Conservation (phyloP, 2,113 vertebrate species). For the Catharus minimus region DNA sequence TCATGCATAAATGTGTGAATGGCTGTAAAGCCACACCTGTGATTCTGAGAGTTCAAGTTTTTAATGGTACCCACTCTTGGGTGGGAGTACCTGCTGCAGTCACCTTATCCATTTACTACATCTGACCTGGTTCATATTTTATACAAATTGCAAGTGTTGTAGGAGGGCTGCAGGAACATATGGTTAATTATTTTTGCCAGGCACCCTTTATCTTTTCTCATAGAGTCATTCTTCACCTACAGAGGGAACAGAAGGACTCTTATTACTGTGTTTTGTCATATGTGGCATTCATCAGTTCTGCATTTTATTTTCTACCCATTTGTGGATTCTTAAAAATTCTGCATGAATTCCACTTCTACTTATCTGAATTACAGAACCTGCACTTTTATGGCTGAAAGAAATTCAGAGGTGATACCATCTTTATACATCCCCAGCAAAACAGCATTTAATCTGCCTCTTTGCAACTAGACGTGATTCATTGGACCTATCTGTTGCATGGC, state of each 20-base stretch:
- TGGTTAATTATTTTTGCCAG: slow-evolving; percentile 46
- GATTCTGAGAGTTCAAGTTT: background rate
- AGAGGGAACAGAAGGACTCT: background rate
- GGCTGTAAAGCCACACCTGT: background rate
- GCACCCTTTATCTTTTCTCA: slow-evolving; percentile 10
- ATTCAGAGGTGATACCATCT: background rate
- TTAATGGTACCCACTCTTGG: background rate
- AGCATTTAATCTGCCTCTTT: background rate
- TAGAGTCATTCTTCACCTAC: slow-evolving; percentile 32
- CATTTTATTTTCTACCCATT: background rate
- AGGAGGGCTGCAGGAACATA: slow-evolving; percentile 12
- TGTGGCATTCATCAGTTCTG: background rate
- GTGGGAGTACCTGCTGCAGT: background rate
- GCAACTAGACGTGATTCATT: background rate
- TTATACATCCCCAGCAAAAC: background rate
- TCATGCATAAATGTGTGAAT: background rate
- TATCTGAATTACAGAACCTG: background rate
- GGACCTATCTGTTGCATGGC: background rate
- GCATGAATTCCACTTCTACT: background rate
- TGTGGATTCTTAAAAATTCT: background rate
- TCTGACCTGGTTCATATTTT: slow-evolving; percentile 26
- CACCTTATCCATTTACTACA: slow-evolving; percentile 16
- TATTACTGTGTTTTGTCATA: background rate
- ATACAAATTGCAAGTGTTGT: slow-evolving; percentile 12
- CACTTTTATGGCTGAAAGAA: background rate